Base-by-base conservation (phyloP, 1,140 invertebrate species). In the Acromyrmex charruanus region DNA sequence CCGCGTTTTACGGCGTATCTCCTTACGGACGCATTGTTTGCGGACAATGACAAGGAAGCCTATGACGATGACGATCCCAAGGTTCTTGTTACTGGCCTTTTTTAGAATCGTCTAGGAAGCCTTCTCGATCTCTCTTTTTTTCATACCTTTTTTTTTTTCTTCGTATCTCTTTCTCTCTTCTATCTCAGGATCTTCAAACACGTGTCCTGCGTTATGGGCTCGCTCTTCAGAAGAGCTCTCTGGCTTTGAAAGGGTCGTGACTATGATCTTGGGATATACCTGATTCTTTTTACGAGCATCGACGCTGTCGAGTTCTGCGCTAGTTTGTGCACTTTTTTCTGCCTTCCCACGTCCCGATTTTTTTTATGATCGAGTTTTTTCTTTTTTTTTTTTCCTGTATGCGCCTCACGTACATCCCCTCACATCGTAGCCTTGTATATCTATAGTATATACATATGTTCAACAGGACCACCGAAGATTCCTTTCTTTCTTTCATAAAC, bases 1-100 rank as follows among this genome's bases (percentile, higher is more conserved):
- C 12, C 21, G 21, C 39, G 31, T 5, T 63, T 44, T 81, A 55
- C 28, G 80, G 80, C 55, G 80, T 84, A 84, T 84, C 80, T 82
- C 39, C 35, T 84, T 84, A 74, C 69, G 55, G 18, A 55, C 55
- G 80, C 25, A 84, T 84, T 84, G 80, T 84, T 74, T 51, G 80
- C 16, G 39, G 55, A 84, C 80, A 84, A 84, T 84, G 79, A 81
- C 65, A 35, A 84, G 39, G 65, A 51, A 49, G 49, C n/a, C 44
- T 7, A 12, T n/a, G 68, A 61, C 49, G 80, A 82, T 25, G 63
- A 71, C 35, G 28, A 71, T 49, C 66, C 66, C 66, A 18, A 74
- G 68, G n/a, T 61, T 74, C 10, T 25, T 35, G 18, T 6, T 18
- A 25, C 59, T 55, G 51, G n/a, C 66, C 55, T 66, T 88, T 77